These are phyloP conservation scores for Stenurella melanura DNA, from an alignment of 2,888 invertebrate species.

Conservation along the genomic window DNA sequence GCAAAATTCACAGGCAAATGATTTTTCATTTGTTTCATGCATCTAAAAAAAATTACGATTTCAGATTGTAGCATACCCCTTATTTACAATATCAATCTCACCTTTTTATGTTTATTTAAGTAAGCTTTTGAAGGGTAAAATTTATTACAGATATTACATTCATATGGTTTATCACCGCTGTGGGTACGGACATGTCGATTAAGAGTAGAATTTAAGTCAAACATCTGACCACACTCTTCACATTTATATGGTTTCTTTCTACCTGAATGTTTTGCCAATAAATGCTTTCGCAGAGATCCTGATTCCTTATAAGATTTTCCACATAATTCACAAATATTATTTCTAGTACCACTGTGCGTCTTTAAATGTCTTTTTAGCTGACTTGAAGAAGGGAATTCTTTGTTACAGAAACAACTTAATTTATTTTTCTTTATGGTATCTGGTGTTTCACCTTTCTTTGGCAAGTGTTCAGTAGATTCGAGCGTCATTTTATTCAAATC, in stretches of 20 bases:
- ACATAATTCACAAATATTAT: neutral
- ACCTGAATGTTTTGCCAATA: neutral
- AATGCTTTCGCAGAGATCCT: neutral
- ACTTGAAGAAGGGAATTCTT: neutral
- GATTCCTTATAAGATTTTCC: conserved; percentile 15
- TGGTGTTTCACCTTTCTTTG: neutral
- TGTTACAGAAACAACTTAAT: neutral
- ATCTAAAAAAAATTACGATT: neutral
- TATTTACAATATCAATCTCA: neutral
- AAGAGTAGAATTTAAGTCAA: conserved; percentile 3
- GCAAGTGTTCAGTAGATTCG: neutral
- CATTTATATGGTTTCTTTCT: neutral
- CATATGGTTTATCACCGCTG: conserved; percentile 7
- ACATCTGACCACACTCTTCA: neutral
- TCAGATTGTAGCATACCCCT: too few relatives aligned
- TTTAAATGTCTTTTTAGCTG: conserved; percentile 1
- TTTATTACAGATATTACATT: neutral
- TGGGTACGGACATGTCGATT: neutral
- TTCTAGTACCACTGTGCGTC: neutral
- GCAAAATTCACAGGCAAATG: neutral
- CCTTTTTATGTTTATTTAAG: conserved; percentile 9
- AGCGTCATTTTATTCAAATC: neutral
- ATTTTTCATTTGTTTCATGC: neutral
- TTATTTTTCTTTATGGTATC: neutral
- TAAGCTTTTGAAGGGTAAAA: neutral